A percentile compares a stretch with the other conserved stretches of the same genome.
phyloP scores from a whole-genome alignment of 2,888 invertebrate genomes.

The Stegophylla sp. region DNA sequence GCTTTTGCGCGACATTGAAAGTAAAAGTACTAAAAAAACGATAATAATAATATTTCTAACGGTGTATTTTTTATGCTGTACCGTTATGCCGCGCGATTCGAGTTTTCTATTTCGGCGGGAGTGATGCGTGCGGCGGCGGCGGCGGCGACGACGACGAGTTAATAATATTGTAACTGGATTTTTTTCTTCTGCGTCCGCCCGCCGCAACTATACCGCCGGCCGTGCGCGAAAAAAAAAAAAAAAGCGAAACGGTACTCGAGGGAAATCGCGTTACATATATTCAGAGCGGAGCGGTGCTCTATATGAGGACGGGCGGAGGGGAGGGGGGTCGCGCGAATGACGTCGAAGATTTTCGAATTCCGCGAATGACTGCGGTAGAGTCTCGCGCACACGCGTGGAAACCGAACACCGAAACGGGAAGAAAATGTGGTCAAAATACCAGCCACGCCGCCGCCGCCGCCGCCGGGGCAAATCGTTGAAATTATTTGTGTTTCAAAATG shows the following conservation, averaged over 20 bases:
- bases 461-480: too few relatives aligned
- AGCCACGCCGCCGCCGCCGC: too few relatives aligned
- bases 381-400: neutral
- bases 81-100: constrained; percentile 24
- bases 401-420: too few relatives aligned
- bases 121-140: neutral
- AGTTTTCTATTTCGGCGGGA: constrained; percentile 47
- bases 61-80: constrained; percentile 19
- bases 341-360: too few relatives aligned
- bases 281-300: neutral
- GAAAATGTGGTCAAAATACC: too few relatives aligned
- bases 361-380: neutral
- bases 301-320: neutral
- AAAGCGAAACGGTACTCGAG: constrained; percentile 11
- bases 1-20: constrained; percentile 32
- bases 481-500: too few relatives aligned
- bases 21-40: constrained; percentile 44
- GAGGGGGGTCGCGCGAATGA: too few relatives aligned
- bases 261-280: neutral
- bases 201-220: neutral
- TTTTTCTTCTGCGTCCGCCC: neutral
- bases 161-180: neutral
- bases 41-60: constrained; percentile 23
- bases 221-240: neutral
- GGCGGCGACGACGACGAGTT: neutral